These are phyloP conservation scores for Ficedula albicollis DNA, from an alignment of 2,797 vertebrate genomes.

Conservation along the genomic window DNA sequence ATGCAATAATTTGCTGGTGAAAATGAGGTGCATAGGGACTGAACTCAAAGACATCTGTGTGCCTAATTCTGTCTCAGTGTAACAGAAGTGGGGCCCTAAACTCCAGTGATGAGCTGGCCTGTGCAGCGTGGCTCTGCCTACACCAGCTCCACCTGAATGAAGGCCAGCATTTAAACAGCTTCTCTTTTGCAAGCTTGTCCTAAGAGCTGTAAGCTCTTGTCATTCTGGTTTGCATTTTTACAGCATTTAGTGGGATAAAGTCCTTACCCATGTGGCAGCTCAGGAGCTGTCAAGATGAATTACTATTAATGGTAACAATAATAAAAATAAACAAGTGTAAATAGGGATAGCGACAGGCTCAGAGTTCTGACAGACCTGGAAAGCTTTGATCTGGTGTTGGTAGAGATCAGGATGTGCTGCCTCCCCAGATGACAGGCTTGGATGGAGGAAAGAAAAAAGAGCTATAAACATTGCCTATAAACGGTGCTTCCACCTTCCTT, in stretches of 20 bases:
- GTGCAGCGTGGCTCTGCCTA: neutral
- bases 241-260: neutral
- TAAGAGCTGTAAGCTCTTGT: neutral
- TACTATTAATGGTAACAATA: constrained; percentile 29
- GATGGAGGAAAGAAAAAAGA: neutral
- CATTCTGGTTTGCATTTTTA: neutral
- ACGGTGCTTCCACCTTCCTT: neutral
- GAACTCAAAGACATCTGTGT: neutral
- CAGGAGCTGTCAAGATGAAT: neutral
- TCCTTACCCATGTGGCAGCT: neutral
- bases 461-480: neutral
- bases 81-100: neutral
- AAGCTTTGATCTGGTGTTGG: constrained; percentile 31
- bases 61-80: neutral
- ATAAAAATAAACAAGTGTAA: constrained; percentile 33
- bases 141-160: neutral
- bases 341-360: neutral
- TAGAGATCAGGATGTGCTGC: constrained; percentile 1
- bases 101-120: neutral
- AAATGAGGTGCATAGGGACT: neutral
- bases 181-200: neutral
- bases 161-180: neutral
- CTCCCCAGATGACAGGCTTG: constrained; percentile 5
- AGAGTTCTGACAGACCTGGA: constrained; percentile 1
- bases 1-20: neutral